A percentile compares a stretch with the other conserved stretches of the same genome.
Evolutionary conservation across 2,113 vertebrate genomes (phyloP).

Genomic region (Hoplias malabaricus): DNA sequence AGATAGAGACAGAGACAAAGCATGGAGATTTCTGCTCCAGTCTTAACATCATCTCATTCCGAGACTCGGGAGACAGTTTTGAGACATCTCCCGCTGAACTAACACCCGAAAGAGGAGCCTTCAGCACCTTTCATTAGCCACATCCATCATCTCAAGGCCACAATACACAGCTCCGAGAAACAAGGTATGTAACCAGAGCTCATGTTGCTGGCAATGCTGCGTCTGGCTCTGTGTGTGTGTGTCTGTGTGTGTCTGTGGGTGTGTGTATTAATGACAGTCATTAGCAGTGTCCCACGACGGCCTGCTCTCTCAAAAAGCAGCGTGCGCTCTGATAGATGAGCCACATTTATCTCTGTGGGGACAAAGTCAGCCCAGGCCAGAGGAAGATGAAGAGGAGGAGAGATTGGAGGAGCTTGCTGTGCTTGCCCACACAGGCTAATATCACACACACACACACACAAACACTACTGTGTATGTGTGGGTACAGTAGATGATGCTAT

Average conservation of each 20-base stretch:
- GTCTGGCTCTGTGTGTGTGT: not conserved
- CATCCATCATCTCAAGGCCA: slow-evolving; percentile 6
- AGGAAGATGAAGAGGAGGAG: slow-evolving; percentile 11
- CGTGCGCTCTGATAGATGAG: slow-evolving; percentile 32
- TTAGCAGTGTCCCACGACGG: slow-evolving; percentile 35
- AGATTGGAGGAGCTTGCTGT: not conserved
- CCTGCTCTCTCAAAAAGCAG: slow-evolving; percentile 15
- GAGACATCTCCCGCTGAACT: slow-evolving; percentile 27
- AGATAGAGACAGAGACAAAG: too few species aligned
- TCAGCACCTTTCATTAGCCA: slow-evolving; percentile 18
- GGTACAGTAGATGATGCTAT: too few species aligned
- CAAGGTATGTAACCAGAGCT: not conserved
- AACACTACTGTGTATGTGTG: too few species aligned
- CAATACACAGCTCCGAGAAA: not conserved
- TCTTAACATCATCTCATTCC: slow-evolving; percentile 4
- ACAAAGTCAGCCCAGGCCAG: slow-evolving; percentile 3
- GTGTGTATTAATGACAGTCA: slow-evolving; percentile 37
- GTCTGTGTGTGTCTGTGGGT: not conserved
- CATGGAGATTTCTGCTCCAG: not conserved
- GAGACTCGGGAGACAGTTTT: slow-evolving; percentile 6
- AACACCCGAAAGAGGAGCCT: slow-evolving; percentile 14
- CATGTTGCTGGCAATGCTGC: not conserved
- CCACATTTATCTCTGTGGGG: slow-evolving; percentile 20
- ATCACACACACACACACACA: too few species aligned
- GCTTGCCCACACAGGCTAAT: not conserved